These are phyloP conservation scores for Alces alces DNA, from an alignment of 2,113 vertebrate genomes.

Conservation along the genomic window DNA sequence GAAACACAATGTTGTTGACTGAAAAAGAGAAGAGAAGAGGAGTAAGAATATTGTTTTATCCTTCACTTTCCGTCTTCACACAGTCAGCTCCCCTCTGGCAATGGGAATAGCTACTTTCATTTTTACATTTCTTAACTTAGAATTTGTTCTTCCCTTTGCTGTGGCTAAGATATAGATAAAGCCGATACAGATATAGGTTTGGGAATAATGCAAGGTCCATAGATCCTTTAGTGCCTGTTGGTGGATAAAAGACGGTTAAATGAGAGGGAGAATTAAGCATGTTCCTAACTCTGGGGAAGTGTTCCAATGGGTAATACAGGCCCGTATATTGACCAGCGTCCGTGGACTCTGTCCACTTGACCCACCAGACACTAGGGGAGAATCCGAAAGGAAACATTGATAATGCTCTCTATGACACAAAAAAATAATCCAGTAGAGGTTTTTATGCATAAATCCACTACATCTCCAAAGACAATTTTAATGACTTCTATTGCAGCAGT, in stretches of 20 bases:
- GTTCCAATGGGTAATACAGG: background rate
- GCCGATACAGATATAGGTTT: background rate
- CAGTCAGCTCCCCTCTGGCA: background rate
- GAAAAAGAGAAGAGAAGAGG: background rate
- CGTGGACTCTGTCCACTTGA: background rate
- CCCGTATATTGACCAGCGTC: background rate
- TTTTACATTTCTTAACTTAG: background rate
- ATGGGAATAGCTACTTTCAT: background rate
- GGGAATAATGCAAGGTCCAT: background rate
- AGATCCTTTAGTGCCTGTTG: background rate
- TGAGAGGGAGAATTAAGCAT: background rate
- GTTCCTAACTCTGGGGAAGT: background rate
- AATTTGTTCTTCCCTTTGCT: background rate
- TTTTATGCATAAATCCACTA: background rate
- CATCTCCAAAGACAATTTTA: background rate
- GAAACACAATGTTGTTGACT: background rate
- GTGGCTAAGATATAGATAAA: background rate
- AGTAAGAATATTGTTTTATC: background rate
- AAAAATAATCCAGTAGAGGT: background rate
- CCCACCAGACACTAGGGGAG: background rate
- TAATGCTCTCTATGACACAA: background rate
- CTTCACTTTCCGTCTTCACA: background rate
- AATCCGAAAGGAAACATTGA: background rate
- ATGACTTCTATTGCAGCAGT: background rate
- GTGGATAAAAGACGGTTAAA: background rate